Base-by-base conservation (phyloP, 2,797 vertebrate genomes). In the Sebastes elongatus region DNA sequence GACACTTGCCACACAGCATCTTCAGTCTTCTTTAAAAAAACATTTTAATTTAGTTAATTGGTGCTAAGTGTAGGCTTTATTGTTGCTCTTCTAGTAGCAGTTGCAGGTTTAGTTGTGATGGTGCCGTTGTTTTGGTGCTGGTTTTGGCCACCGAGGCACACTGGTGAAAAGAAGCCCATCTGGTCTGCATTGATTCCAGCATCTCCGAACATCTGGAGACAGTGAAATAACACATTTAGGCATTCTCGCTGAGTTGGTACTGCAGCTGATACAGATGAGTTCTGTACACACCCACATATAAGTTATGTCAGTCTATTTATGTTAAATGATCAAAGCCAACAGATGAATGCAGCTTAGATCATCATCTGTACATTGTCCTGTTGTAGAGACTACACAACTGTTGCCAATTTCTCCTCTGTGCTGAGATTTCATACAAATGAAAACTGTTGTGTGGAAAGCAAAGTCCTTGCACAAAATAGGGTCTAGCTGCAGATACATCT, bases 151-250 rank as follows among this genome's bases (percentile, higher is more conserved):
- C 52, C 11, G 10, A 61, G 16, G 22, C 67, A 61, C 59, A n/a
- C n/a, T 33, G 69, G 71, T 81, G 10, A 83, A 71, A 70, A 80
- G 32, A 74, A 64, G 8, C 46, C 42, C 91, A 94, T 94, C 92
- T 94, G 93, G 69, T 87, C 74, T 71, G 71, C 63, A 84, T 90
- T 88, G 91, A 80, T 38, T 89, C 66, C 80, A 81, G 84, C 63
- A 79, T 85, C 74, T 74, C 38, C 5, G 23, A 82, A 93, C 94
- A 95, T 94, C 92, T 94, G 93, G 92, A 93, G 78, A 49, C 62
- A 82, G 86, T 93, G 80, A 93, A 91, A 74, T 52, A 86, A 76
- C 91, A 93, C 77, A 92, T 87, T 90, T 81, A 73, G 82, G 85
- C 72, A 84, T 90, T 80, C 53, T 82, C 0, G 1, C 7, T 9